phyloP scores from a whole-genome alignment of 2,888 invertebrate species.

The Trichacis sp. region DNA sequence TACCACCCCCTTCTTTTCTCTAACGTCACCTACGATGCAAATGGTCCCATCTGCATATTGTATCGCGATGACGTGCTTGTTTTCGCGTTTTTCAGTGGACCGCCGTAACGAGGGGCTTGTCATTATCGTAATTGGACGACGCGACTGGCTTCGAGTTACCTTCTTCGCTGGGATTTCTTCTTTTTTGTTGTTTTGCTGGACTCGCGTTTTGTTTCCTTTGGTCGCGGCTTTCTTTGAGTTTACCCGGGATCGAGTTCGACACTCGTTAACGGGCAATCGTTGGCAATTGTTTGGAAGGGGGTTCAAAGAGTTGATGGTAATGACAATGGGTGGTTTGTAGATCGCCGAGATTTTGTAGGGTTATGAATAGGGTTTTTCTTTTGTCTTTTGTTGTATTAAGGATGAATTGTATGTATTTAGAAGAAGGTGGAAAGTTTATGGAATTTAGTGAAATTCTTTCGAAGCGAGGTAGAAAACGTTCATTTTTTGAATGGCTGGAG shows the following conservation, averaged over 20 bases:
- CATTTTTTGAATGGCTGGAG: no score
- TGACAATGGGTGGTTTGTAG: no score
- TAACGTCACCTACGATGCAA: slow-evolving; percentile 55
- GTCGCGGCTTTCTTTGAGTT: neutral
- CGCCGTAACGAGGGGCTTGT: slow-evolving; percentile 48
- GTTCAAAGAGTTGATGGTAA: no score
- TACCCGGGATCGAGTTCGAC: slow-evolving; percentile 3
- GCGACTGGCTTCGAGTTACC: slow-evolving; percentile 19
- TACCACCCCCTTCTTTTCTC: slow-evolving; percentile 7
- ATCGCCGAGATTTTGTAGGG: no score
- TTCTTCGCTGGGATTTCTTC: slow-evolving; percentile 30
- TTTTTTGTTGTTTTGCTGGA: slow-evolving; percentile 21
- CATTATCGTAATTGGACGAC: slow-evolving; percentile 47
- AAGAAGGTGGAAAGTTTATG: no score
- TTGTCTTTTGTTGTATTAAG: no score
- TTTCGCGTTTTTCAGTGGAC: slow-evolving; percentile 16
- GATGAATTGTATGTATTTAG: no score
- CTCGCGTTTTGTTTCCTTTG: neutral
- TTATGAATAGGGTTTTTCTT: no score
- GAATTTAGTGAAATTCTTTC: no score
- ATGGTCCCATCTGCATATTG: slow-evolving; percentile 64
- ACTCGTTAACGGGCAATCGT: neutral
- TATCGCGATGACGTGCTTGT: slow-evolving; percentile 56
- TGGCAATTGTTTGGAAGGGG: neutral
- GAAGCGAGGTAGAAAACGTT: no score